Base-by-base conservation (phyloP, 2,797 vertebrate genomes). In the Sebastes kiyomatsui region DNA sequence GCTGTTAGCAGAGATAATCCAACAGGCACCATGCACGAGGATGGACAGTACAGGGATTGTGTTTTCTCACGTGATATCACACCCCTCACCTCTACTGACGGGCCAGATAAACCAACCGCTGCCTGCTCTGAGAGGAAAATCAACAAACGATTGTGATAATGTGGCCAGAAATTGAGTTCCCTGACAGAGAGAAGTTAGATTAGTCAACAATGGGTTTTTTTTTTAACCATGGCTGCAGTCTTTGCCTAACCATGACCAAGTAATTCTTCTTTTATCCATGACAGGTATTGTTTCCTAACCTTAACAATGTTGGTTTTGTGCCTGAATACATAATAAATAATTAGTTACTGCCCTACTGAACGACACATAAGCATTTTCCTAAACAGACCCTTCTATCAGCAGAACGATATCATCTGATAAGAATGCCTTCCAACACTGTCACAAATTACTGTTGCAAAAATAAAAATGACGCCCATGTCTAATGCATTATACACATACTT, bases 1-100 rank as follows among this genome's bases (percentile, higher is more conserved):
- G 84, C 87, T 88, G 85, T 67, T 5, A 35, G 80, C 65, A 55
- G 72, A 83, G 76, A 90, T 85, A 73, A 88, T 86, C 59, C 77
- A 79, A 52, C 64, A 67, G 69, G 22, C 61, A 7, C 4, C 1
- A 3, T 72, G 67, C 49, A 64, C 42, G 68, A 49, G 71, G 74
- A 66, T 61, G 59, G 11, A 27, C 22, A 74, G 54, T 49, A 32
- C 60, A 20, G 52, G 46, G 52, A 22, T 6, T 28, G 55, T 71
- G 59, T 7, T 75, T 78, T 9, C 32, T 62, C 33, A 64, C 10
- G 12, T 6, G 20, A 52, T 22, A 27, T 23, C 20, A 33, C 52
- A 56, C 6, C 52, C 33, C 27, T 35, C 16, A 30, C 25, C 27
- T 20, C 38, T 28, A 49, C 18, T 32, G 52, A 69, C 28, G 28